These are phyloP conservation scores for Onychorhynchus coronatus DNA, from an alignment of 2,113 vertebrate genomes.

Conservation along the genomic window DNA sequence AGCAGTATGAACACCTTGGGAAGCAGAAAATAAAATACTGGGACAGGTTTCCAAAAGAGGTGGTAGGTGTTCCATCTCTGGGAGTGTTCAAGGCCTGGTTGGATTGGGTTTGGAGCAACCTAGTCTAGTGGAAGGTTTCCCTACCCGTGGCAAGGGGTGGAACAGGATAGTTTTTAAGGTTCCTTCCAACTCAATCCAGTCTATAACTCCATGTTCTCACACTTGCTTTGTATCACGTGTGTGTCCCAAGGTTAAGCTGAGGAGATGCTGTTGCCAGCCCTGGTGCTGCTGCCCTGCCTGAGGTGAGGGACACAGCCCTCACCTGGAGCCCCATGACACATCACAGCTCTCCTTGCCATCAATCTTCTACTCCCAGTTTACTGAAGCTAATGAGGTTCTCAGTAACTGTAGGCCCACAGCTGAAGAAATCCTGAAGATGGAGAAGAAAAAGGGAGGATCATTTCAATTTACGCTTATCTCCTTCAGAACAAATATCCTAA, in stretches of 20 bases:
- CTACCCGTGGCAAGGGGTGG: neutral
- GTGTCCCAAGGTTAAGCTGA: neutral
- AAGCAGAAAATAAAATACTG: neutral
- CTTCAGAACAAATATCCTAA: neutral
- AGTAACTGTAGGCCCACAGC: fast-evolving
- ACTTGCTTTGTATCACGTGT: fast-evolving
- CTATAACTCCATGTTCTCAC: neutral
- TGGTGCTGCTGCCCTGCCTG: neutral
- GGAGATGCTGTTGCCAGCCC: neutral
- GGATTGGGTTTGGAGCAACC: neutral
- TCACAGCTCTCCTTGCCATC: fast-evolving
- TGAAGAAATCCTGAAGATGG: neutral
- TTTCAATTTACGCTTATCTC: fast-evolving
- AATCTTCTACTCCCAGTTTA: neutral
- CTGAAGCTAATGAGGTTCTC: neutral
- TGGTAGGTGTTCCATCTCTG: neutral
- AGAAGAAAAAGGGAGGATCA: fast-evolving
- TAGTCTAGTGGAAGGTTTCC: neutral
- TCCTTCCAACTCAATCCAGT: neutral
- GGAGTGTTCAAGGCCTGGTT: neutral
- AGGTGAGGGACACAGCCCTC: neutral
- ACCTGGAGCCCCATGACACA: fast-evolving
- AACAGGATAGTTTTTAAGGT: neutral
- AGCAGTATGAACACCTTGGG: fast-evolving
- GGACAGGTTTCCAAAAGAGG: neutral